Evolutionary conservation across 2,888 invertebrate genomes (phyloP), one percentile per base, ranked within the genome.

Genomic region (Phrixothrix hirtus): DNA sequence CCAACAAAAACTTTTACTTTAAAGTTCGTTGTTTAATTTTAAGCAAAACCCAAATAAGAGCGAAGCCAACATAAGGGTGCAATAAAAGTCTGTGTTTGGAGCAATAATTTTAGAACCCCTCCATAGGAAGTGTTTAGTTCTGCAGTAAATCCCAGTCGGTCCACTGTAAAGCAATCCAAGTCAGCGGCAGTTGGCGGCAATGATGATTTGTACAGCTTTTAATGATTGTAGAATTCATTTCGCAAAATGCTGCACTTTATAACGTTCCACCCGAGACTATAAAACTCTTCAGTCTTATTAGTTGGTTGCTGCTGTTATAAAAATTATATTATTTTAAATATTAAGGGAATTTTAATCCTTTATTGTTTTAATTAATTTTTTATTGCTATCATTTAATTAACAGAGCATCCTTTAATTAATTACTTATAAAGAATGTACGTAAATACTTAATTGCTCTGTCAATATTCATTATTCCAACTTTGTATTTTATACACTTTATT

Each of bases 181-280:
- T 73, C 73, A 71, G 68, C 67, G 63, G 59, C 73, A 73, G 71
- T 72, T 72, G 73, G 71, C 63, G 65, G 66, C 67, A 65, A 71
- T 69, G 66, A 68, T 72, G 71, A 73, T 73, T 73, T 73, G 73
- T 70, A 66, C 68, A 62, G 65, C 63, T 69, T 73, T 73, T 71
- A 71, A 72, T 71, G 71, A 69, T 67, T 63, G 61, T 59, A 44
- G 62, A 60, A 64, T 63, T 65, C 61, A 62, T 65, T 62, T 44
- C 56, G 41, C 53, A 36, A 43, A 59, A 60, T 53, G 58, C 57
- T 52, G 55, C 55, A 55, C 50, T 59, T 62, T 61, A n/a, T n/a
- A 59, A 53, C 57, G 55, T 44, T 58, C 47, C 46, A 49, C 50
- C 51, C 34, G 48, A 42, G 48, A 42, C 55, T 38, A 50, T 57